These are phyloP conservation scores for Gracilinanus agilis DNA, from an alignment of 2,113 vertebrate genomes.

Conservation along the genomic window DNA sequence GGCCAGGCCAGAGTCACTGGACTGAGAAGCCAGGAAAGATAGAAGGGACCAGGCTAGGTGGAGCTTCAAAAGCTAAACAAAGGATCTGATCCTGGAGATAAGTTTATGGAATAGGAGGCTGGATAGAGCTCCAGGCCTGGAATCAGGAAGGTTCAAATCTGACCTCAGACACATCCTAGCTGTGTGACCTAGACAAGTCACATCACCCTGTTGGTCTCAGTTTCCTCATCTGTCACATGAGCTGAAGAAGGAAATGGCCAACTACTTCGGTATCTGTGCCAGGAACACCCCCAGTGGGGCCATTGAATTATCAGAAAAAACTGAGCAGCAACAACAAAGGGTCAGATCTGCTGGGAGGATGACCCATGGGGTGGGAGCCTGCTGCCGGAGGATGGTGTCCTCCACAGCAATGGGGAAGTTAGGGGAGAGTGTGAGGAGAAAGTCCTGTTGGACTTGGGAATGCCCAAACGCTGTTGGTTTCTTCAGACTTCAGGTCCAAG, in stretches of 20 bases:
- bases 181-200: background rate
- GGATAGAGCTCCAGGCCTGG: background rate
- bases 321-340: background rate
- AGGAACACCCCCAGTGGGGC: background rate
- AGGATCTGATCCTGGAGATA: background rate
- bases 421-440: background rate
- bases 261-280: background rate
- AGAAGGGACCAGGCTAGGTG: background rate
- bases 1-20: too few species aligned
- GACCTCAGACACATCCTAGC: background rate
- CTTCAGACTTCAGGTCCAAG: background rate
- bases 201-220: too few species aligned
- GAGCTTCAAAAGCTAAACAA: background rate
- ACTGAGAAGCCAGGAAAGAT: background rate
- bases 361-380: background rate
- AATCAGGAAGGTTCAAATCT: background rate
- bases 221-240: background rate
- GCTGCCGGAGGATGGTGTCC: background rate
- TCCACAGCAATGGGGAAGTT: background rate
- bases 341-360: background rate
- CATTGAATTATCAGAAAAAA: accelerated
- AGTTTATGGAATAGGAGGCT: background rate
- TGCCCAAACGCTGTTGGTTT: background rate
- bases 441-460: background rate
- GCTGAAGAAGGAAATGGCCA: background rate